These are phyloP conservation scores for Operophtera brumata DNA, from an alignment of 2,888 invertebrate species.

Conservation along the genomic window DNA sequence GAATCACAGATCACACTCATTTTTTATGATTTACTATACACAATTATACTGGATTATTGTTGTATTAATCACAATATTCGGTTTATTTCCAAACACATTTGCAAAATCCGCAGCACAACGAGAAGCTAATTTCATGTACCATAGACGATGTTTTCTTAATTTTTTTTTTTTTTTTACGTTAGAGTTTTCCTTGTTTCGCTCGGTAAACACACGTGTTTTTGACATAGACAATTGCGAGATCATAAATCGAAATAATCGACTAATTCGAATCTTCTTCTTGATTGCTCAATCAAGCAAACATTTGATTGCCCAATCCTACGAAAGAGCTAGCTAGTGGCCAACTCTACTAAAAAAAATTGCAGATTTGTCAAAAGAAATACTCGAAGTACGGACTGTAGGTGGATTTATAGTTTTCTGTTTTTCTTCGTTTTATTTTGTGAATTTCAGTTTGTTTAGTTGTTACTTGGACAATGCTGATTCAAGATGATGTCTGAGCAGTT, in stretches of 20 bases:
- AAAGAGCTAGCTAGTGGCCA: too few relatives aligned
- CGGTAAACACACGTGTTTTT: conserved; percentile 16
- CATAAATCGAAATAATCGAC: conserved; percentile 1
- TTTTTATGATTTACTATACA: conserved; percentile 49
- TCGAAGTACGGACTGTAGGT: conserved; percentile 33
- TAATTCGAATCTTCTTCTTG: neutral
- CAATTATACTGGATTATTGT: conserved; percentile 50
- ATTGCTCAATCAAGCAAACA: neutral
- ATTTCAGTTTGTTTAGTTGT: conserved; percentile 61
- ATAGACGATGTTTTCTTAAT: conserved; percentile 61
- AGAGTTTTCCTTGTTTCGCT: conserved; percentile 21
- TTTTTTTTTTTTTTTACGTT: conserved; percentile 49
- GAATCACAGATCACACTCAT: conserved; percentile 59
- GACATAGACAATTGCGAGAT: conserved; percentile 6
- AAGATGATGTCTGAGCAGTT: conserved; percentile 96
- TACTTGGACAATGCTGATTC: conserved; percentile 78
- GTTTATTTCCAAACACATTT: conserved; percentile 79
- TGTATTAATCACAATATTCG: conserved; percentile 54
- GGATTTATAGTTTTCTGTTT: conserved; percentile 58
- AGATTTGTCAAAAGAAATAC: conserved; percentile 57
- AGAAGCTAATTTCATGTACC: conserved; percentile 75
- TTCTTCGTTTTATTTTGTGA: conserved; percentile 63
- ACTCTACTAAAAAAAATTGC: conserved; percentile 33
- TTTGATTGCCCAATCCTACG: conserved; percentile 10
- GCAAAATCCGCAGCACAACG: conserved; percentile 67